These are phyloP conservation scores for Clarias pachynema DNA, from an alignment of 2,797 vertebrate genomes.

Conservation along the genomic window DNA sequence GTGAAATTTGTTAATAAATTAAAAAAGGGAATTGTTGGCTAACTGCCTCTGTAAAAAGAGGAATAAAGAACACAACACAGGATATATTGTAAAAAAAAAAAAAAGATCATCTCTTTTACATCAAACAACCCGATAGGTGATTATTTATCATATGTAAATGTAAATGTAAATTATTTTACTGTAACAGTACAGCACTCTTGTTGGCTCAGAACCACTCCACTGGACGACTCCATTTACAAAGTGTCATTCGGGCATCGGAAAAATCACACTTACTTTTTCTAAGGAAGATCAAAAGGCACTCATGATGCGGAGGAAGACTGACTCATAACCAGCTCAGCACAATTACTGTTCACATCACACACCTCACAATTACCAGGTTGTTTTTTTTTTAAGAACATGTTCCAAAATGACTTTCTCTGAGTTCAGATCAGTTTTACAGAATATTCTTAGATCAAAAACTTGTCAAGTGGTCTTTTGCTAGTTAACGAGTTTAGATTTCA, in stretches of 20 bases:
- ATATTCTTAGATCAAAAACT: not conserved
- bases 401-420: not conserved
- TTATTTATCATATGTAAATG: not conserved
- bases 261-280: conserved; percentile 20
- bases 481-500: not conserved
- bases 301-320: conserved; percentile 11
- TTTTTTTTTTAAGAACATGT: not conserved
- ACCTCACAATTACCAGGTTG: not conserved
- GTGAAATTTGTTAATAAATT: not conserved
- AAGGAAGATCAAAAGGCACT: not conserved
- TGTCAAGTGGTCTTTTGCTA: not conserved
- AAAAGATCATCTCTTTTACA: not conserved
- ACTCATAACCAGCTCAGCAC: conserved; percentile 29
- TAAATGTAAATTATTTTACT: not conserved
- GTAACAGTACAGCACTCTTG: not conserved
- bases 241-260: not conserved
- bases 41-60: not conserved
- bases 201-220: not conserved
- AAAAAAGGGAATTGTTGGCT: not conserved
- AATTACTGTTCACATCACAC: not conserved
- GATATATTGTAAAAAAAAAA: too few species aligned
- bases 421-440: not conserved
- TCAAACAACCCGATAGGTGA: not conserved
- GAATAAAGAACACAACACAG: not conserved
- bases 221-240: not conserved